phyloP scores from a whole-genome alignment of 2,113 vertebrate genomes.

The pig (Sus scrofa) region T2T-Sscrofa CM000826.6:99661001-99661500 shows the following conservation, averaged over 20 bases:
- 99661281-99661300: conserved; percentile 34
- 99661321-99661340: neutral
- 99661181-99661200: neutral
- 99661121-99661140: conserved; percentile 32
- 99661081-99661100: conserved; percentile 54
- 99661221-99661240: neutral
- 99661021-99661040: conserved; percentile 31
- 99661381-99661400: neutral
- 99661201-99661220: neutral
- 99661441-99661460: conserved; percentile 38
- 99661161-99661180: neutral
- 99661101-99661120: conserved; percentile 6
- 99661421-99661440: neutral
- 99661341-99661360: conserved; percentile 38
- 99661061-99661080: neutral
- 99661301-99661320: neutral
- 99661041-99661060: conserved; percentile 6
- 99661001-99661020: conserved; percentile 62
- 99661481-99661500: neutral
- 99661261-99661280: neutral
- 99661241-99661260: neutral
- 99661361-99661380: conserved; percentile 47
- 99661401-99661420: conserved; percentile 49
- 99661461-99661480: neutral
- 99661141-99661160: neutral